A percentile compares a stretch with the other conserved stretches of the same genome.
Conservation (phyloP, 2,113 vertebrate genomes). For the Cottus gobio region DNA sequence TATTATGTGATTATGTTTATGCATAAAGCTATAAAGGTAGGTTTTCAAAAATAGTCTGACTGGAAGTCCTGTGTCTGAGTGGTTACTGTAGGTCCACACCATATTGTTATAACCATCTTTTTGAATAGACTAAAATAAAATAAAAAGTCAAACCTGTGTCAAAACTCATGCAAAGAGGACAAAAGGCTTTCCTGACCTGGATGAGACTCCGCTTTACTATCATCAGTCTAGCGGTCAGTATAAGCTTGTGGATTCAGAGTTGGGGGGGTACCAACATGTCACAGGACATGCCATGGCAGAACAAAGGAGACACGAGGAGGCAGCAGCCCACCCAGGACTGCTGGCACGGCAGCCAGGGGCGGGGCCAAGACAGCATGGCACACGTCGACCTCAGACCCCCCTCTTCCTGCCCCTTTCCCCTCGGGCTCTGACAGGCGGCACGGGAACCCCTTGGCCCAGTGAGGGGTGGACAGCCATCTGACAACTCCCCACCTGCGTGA, state of each 20-base stretch:
- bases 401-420: slow-evolving; percentile 46
- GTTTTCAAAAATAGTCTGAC: background rate
- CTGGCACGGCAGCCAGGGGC: slow-evolving; percentile 66
- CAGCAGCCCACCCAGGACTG: slow-evolving; percentile 64
- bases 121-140: background rate
- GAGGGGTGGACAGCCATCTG: slow-evolving; percentile 75
- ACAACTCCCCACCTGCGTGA: slow-evolving; percentile 84
- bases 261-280: slow-evolving; percentile 48
- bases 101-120: background rate
- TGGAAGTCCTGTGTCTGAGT: background rate
- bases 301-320: slow-evolving; percentile 66
- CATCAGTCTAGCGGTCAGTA: slow-evolving; percentile 21
- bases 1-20: background rate
- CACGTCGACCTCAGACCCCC: slow-evolving; percentile 70
- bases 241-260: slow-evolving; percentile 38
- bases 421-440: slow-evolving; percentile 69
- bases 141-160: background rate
- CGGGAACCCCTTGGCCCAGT: slow-evolving; percentile 70
- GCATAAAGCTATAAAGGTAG: background rate
- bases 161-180: background rate
- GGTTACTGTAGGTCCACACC: background rate
- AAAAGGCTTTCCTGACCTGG: slow-evolving; percentile 3
- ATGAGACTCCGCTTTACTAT: background rate
- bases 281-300: slow-evolving; percentile 55
- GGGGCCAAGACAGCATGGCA: slow-evolving; percentile 79